These are phyloP conservation scores for Tenthredo scrophulariae DNA, from an alignment of 2,888 invertebrate species.

Conservation along the genomic window DNA sequence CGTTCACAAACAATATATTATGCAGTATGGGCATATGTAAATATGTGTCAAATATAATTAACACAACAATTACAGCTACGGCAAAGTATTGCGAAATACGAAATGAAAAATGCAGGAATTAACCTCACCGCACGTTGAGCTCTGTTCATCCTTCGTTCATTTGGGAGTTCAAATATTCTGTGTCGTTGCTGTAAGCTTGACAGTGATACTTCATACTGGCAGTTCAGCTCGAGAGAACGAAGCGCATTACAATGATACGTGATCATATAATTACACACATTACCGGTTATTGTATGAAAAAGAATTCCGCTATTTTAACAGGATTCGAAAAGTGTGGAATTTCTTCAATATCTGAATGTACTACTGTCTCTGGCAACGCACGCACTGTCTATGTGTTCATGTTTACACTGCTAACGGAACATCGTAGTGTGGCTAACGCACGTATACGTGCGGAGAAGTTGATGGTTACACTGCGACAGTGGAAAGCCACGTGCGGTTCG, in stretches of 20 bases:
- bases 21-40: not conserved
- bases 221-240: not conserved
- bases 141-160: not conserved
- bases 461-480: conserved; percentile 6
- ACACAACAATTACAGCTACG: too few relatives aligned
- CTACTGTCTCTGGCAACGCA: not conserved
- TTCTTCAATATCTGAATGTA: not conserved
- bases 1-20: not conserved
- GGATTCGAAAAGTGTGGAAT: not conserved
- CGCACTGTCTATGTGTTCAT: not conserved
- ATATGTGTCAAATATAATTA: not conserved
- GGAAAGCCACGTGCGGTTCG: conserved; percentile 44
- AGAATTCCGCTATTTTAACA: not conserved
- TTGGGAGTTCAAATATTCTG: not conserved
- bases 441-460: not conserved
- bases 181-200: not conserved
- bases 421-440: not conserved
- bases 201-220: conserved; percentile 1
- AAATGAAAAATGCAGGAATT: too few relatives aligned
- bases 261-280: too few relatives aligned
- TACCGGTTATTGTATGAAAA: not conserved
- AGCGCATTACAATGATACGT: not conserved
- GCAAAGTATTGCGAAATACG: too few relatives aligned
- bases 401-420: not conserved
- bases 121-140: not conserved